Evolutionary conservation across 2,797 vertebrate species (phyloP), one percentile per base, ranked within the genome.

Genomic region (Dryobates pubescens): DNA sequence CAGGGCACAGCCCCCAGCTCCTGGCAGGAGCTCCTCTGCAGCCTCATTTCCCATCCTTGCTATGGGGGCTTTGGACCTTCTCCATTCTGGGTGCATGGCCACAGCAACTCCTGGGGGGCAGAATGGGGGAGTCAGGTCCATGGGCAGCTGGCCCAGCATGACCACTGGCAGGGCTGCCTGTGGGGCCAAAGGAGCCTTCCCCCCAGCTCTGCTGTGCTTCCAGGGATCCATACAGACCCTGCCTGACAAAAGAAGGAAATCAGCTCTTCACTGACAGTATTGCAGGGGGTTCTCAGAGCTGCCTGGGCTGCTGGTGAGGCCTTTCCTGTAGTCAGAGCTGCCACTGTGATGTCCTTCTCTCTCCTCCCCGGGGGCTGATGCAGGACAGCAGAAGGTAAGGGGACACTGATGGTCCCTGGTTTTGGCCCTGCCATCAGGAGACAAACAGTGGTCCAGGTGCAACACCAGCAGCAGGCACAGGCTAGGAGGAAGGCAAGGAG

Each of bases 321-420:
- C 19, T 47, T 36, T n/a, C 1, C 2, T 1, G 0, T 3, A 2
- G 61, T 47, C 23, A 3, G 54, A 65, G 82, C 68, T 51, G 45
- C 65, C 61, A 36, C 24, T 15, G 1, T 1, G 1, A 0, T 2
- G 71, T 57, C 47, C 11, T 56, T 1, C 0, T 43, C 54, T 20
- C 85, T 47, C 22, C 17, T 17, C 17, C 3, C 15, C 0, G 14
- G 49, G 18, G 53, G 17, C 43, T 15, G 8, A 29, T 1, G 5
- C 24, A 3, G 0, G 1, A 86, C 7, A 1, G 49, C 0, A 0
- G 38, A 12, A 53, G 56, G 15, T 1, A 0, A 11, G 15, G 34
- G 43, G 51, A 20, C 34, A 10, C 7, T 1, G 1, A 22, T 1
- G 7, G 18, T 36, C 30, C 45, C 15, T 15, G 1, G 20, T 51